Base-by-base conservation (phyloP, 37 sponge, comb jelly and placozoan genomes). In the Dysidea cf. avara region DNA sequence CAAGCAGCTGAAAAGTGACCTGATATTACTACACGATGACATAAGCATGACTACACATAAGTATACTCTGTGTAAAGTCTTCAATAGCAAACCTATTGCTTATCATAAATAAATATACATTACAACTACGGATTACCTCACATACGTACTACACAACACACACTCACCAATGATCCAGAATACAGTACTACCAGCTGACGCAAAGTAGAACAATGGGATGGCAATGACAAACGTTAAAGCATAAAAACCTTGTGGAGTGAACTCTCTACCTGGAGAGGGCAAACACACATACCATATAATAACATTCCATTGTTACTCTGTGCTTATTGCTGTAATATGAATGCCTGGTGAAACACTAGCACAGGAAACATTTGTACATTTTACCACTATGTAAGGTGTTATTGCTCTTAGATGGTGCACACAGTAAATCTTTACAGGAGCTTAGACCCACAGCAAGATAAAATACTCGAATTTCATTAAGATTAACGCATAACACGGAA, bases 101-200 rank as follows among this genome's bases (percentile, higher is more conserved):
- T 50, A 50, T 18, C 16, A 50, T 50, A 50, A 50, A 50, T 50
- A 50, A 20, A 18, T 50, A 50, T 50, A n/a, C n/a, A n/a, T n/a
- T n/a, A n/a, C n/a, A n/a, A n/a, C n/a, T n/a, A n/a, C n/a, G n/a
- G n/a, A n/a, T n/a, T n/a, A n/a, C n/a, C n/a, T n/a, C n/a, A n/a
- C n/a, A n/a, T n/a, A n/a, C 16, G 26, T 1, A 1, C 26, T 7
- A 26, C 7, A 12, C 34, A 9, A 14, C n/a, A 22, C 17, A 20
- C 16, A 63, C 85, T 49, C 67, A 90, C 90, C 90, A 21, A 90
- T 84, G 22, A 90, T 73, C 90, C 90, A 90, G 57, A 90, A 85
- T 29, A 85, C 81, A 26, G 90, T 61, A 18, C 69, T 55, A 4
- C 90, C 90, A 54, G 86, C 90, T 20, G 78, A 81, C 66, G 78